These are phyloP conservation scores for Nettapus auritus DNA, from an alignment of 2,113 vertebrate species.

Conservation along the genomic window DNA sequence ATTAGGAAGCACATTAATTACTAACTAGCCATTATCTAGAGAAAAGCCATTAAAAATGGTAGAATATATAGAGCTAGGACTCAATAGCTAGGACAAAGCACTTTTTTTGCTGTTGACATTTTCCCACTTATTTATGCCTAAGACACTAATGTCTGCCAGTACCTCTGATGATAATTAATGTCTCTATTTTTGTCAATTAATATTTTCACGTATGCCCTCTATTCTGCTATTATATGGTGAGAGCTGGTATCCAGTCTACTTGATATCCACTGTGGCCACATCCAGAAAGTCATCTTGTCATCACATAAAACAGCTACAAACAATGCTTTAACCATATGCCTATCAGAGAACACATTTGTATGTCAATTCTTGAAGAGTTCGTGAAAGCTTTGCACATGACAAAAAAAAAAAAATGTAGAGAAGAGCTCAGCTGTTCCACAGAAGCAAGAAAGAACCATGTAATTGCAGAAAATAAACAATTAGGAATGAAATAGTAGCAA, in stretches of 20 bases:
- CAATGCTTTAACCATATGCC: fast-evolving
- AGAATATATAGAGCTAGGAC: background rate
- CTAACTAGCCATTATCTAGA: background rate
- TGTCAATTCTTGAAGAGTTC: background rate
- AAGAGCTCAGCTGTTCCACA: background rate
- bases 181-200: background rate
- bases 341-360: background rate
- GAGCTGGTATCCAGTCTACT: background rate
- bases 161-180: background rate
- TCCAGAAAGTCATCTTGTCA: background rate
- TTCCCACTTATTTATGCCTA: background rate
- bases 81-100: background rate
- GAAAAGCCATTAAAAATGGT: conserved; percentile 28
- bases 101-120: background rate
- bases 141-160: background rate
- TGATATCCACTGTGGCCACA: background rate
- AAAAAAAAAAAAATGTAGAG: background rate
- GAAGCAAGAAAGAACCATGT: background rate
- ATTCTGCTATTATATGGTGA: fast-evolving
- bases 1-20: conserved; percentile 54
- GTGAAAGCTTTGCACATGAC: background rate
- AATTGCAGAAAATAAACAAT: background rate
- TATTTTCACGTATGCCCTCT: background rate
- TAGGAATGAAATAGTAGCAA: background rate
- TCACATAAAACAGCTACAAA: background rate